Evolutionary conservation across 2,888 invertebrate species (phyloP).

Genomic region (Cantharis rufa): DNA sequence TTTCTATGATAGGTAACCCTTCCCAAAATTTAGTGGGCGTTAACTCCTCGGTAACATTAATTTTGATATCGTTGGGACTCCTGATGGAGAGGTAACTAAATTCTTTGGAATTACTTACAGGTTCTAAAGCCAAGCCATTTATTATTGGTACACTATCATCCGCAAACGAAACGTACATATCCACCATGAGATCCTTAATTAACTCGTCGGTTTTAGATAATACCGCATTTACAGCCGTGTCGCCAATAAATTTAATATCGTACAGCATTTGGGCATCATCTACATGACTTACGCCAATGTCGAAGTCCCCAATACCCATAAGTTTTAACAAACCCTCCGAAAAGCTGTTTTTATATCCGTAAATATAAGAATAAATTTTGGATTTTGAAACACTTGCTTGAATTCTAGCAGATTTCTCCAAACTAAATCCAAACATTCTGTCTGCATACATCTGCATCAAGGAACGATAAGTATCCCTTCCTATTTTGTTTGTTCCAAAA

Average conservation of each 20-base stretch:
- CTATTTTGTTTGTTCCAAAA: conserved; percentile 36
- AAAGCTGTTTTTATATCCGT: not conserved
- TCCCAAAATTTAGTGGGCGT: conserved; percentile 10
- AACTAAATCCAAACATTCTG: conserved; percentile 40
- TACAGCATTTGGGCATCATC: conserved; percentile 5
- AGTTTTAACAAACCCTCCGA: not conserved
- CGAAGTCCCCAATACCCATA: not conserved
- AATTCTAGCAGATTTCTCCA: not conserved
- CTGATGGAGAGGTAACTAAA: conserved; percentile 5
- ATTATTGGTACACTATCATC: not conserved
- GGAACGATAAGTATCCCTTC: conserved; percentile 32
- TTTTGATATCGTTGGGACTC: not conserved
- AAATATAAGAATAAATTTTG: not conserved
- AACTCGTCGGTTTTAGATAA: conserved; percentile 3
- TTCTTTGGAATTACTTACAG: not conserved
- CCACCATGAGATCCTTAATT: conserved; percentile 13
- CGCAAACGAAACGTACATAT: not conserved
- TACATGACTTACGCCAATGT: conserved; percentile 5
- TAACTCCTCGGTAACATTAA: not conserved
- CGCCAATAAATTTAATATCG: not conserved
- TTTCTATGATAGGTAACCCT: conserved; percentile 9
- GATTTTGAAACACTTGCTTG: not conserved
- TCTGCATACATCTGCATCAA: not conserved
- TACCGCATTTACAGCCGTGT: not conserved
- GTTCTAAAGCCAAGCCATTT: not conserved